A percentile compares a stretch with the other conserved stretches of the same genome.
Conservation (phyloP, 2,113 vertebrate genomes). For the Cololabis saira region DNA sequence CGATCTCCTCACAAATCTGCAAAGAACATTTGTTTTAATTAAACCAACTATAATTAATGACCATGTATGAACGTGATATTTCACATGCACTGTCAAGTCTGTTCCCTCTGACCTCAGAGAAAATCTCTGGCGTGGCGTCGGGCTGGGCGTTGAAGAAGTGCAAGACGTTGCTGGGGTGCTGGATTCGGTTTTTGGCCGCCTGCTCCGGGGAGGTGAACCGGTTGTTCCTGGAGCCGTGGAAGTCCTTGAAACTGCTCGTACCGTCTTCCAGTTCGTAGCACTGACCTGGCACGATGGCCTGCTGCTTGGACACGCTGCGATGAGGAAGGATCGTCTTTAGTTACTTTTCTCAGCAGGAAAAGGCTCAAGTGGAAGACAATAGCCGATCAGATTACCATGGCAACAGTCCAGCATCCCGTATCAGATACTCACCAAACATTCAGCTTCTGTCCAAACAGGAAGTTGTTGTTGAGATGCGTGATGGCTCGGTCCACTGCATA, state of each 20-base stretch:
- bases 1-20: conserved; percentile 91
- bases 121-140: conserved; percentile 88
- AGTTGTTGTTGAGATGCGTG: conserved; percentile 95
- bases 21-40: background rate
- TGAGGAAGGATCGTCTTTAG: too few species aligned
- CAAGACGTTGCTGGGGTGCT: conserved; percentile 93
- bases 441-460: conserved; percentile 93
- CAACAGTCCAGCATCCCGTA: background rate
- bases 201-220: conserved; percentile 93
- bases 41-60: too few species aligned
- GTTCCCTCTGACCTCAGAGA: conserved; percentile 84
- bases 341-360: background rate
- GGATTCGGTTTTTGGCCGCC: conserved; percentile 96
- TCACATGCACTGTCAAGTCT: too few species aligned
- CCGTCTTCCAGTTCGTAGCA: conserved; percentile 93
- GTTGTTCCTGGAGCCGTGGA: conserved; percentile 94
- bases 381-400: background rate
- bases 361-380: too few species aligned
- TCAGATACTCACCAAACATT: conserved; percentile 88
- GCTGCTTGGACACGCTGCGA: conserved; percentile 92
- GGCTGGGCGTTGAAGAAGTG: conserved; percentile 96
- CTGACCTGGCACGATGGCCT: conserved; percentile 93
- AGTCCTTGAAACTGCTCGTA: conserved; percentile 92
- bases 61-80: too few species aligned
- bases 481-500: conserved; percentile 93